phyloP scores from a whole-genome alignment of 53 echinoderm and acorn worm species.

The Pentamera pediparva region DNA sequence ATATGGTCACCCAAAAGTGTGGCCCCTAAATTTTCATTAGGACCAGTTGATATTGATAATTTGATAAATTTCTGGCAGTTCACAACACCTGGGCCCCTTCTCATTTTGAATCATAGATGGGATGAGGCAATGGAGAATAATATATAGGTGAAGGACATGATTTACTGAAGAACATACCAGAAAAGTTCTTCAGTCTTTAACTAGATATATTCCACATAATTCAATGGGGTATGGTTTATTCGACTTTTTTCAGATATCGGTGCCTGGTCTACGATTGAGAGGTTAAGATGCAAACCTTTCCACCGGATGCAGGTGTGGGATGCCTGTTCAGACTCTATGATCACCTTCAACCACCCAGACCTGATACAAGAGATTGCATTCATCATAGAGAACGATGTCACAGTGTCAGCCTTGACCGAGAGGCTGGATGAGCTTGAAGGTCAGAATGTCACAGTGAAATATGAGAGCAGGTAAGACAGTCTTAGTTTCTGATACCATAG shows the following conservation, averaged over 20 bases:
- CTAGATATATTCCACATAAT: background rate
- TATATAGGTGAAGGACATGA: too few relatives aligned
- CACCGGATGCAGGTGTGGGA: slow-evolving; percentile 97
- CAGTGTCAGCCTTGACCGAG: slow-evolving; percentile 59
- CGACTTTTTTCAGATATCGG: slow-evolving; percentile 58
- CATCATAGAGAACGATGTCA: slow-evolving; percentile 91
- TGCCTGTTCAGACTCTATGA: slow-evolving; percentile 91
- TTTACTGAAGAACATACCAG: too few relatives aligned
- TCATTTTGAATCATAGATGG: too few relatives aligned
- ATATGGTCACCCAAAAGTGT: too few relatives aligned
- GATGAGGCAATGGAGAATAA: too few relatives aligned
- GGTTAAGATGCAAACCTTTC: slow-evolving; percentile 63
- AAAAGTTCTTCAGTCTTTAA: background rate
- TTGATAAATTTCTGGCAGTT: too few relatives aligned
- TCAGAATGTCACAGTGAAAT: slow-evolving; percentile 57
- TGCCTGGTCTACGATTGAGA: slow-evolving; percentile 75
- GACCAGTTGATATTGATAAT: too few relatives aligned
- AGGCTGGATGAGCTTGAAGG: slow-evolving; percentile 50
- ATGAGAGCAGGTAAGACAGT: slow-evolving; percentile 44
- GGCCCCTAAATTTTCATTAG: too few relatives aligned
- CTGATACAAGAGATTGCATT: slow-evolving; percentile 63
- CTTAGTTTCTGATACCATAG: background rate
- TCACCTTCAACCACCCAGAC: slow-evolving; percentile 77
- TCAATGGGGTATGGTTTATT: background rate
- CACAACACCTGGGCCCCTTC: too few relatives aligned